phyloP scores from a whole-genome alignment of 2,113 vertebrate genomes.

The Galemys pyrenaicus region DNA sequence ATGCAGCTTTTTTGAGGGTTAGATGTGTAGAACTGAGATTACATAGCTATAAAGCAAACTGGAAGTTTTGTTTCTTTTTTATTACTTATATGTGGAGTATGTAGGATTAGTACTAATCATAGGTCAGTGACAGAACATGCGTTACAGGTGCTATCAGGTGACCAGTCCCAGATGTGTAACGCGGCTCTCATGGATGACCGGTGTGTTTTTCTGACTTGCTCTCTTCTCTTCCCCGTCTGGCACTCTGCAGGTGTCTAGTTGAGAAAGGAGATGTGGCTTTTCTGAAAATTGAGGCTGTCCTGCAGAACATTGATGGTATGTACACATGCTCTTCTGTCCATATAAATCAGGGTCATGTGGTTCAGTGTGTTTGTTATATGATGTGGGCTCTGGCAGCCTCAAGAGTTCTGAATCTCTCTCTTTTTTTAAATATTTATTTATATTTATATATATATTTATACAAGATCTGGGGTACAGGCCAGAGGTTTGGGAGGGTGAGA shows the following conservation, averaged over 20 bases:
- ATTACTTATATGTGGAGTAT: background rate
- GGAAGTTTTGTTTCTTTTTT: background rate
- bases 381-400: background rate
- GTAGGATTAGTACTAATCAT: background rate
- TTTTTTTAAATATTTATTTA: too few relatives aligned
- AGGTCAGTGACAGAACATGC: background rate
- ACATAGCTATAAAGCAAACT: background rate
- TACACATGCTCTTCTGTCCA: background rate
- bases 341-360: background rate
- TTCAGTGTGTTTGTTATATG: background rate
- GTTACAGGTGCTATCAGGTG: background rate
- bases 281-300: constrained; percentile 87
- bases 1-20: background rate
- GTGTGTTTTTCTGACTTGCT: background rate
- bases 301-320: constrained; percentile 88
- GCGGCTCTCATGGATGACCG: background rate
- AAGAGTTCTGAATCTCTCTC: background rate
- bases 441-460: too few relatives aligned
- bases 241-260: constrained; percentile 88
- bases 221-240: constrained; percentile 24
- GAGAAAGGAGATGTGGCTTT: constrained; percentile 92
- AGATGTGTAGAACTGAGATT: background rate
- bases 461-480: too few relatives aligned
- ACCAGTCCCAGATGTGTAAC: background rate
- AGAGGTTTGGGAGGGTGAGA: too few relatives aligned